Conservation (phyloP, 1,140 invertebrate genomes). For the Neodiprion fabricii region DNA sequence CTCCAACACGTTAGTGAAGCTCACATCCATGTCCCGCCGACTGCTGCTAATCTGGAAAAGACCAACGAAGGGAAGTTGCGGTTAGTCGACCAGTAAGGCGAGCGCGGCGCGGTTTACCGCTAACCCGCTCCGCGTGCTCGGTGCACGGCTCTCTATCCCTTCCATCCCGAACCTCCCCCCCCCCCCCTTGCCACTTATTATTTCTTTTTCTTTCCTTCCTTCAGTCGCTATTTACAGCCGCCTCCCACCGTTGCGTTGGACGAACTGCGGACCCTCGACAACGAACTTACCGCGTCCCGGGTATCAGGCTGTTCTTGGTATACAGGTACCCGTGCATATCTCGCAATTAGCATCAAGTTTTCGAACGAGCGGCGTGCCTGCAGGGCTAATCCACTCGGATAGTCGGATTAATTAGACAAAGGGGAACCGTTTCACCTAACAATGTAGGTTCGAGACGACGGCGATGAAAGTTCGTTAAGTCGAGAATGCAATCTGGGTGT, state of each 20-base stretch:
- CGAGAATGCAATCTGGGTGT: neutral
- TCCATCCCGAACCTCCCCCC: too few relatives aligned
- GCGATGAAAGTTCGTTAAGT: neutral
- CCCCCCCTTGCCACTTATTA: too few relatives aligned
- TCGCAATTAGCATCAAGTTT: neutral
- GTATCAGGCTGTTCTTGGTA: too few relatives aligned
- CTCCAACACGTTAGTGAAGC: slow-evolving; percentile 80
- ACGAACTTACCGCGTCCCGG: too few relatives aligned
- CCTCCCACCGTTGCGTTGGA: too few relatives aligned
- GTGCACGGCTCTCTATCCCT: neutral
- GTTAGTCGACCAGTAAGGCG: slow-evolving; percentile 29
- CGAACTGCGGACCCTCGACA: too few relatives aligned
- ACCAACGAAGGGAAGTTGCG: slow-evolving; percentile 20
- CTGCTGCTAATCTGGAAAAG: slow-evolving; percentile 49
- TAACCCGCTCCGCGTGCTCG: neutral
- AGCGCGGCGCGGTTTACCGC: slow-evolving; percentile 6
- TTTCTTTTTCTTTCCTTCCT: too few relatives aligned
- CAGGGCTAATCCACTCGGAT: neutral
- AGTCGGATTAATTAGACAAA: too few relatives aligned
- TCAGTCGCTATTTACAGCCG: too few relatives aligned
- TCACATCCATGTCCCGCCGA: slow-evolving; percentile 75
- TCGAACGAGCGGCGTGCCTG: neutral
- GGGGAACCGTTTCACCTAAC: too few relatives aligned
- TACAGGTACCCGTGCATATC: neutral
- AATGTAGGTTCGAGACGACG: neutral